Base-by-base conservation (phyloP, 2,888 invertebrate genomes). In the Periphyllus acericola region DNA sequence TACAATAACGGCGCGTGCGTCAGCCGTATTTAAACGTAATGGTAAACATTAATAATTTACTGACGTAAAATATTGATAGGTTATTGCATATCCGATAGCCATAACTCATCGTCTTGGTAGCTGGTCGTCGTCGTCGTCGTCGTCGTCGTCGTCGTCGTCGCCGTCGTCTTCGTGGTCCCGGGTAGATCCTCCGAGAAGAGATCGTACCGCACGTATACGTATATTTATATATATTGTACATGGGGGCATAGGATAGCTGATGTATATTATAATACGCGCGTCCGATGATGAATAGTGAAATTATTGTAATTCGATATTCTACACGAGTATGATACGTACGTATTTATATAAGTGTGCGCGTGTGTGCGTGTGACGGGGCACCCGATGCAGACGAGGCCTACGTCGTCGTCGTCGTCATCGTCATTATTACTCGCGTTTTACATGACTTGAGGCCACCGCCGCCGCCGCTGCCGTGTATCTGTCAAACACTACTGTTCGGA, bases 81-180 rank as follows among this genome's bases (percentile, higher is more conserved):
- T 86, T 52, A 79, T 72, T 86, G 55, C 71, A 55, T 86, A 86
- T 86, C 79, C 79, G 86, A 80, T 71, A 78, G 3, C 55, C 86
- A 86, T 86, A 79, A 86, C 71, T 86, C 86, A 86, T 86, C 68
- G 66, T n/a, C 60, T n/a, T n/a, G n/a, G n/a, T n/a, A n/a, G n/a
- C n/a, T n/a, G n/a, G 74, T 60, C 60, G n/a, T 29, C 0, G 46
- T n/a, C n/a, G n/a, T n/a, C 8, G 40, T 40, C 40, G 8, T 40
- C 40, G 11, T n/a, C 60, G 74, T 60, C 60, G n/a, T 29, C 0
- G 46, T n/a, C n/a, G n/a, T n/a, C 8, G 40, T 40, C 40, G 8
- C 9, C 40, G 11, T 55, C 55, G 55, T 76, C 46, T 21, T 78
- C 55, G 5, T 25, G 3, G 52, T 46, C 60, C 55, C 80, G 32